These are phyloP conservation scores for Meandrusa payeni DNA, from an alignment of 2,888 invertebrate genomes.

Conservation along the genomic window DNA sequence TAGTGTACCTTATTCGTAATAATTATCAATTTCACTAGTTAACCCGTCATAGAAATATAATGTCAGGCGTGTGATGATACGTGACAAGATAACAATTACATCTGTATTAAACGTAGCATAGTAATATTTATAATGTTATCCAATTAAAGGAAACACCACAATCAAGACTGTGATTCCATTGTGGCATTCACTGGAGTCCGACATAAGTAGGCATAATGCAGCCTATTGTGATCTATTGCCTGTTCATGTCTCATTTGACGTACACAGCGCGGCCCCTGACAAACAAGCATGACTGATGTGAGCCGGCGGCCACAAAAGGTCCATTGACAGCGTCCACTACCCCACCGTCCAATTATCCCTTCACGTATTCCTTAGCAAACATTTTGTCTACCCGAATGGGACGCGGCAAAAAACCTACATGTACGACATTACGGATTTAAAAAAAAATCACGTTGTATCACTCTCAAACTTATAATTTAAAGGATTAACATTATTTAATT, in stretches of 20 bases:
- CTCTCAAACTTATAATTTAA: constrained; percentile 3
- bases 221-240: constrained; percentile 56
- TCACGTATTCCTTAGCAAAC: constrained; percentile 40
- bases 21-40: too few species aligned
- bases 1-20: too few species aligned
- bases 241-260: constrained; percentile 66
- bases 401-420: constrained; percentile 27
- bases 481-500: too few species aligned
- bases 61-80: too few species aligned
- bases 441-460: too few species aligned
- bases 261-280: constrained; percentile 53
- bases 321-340: constrained; percentile 51
- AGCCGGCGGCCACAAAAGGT: constrained; percentile 62
- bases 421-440: too few species aligned
- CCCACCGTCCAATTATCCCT: constrained; percentile 59
- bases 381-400: constrained; percentile 51
- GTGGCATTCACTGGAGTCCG: constrained; percentile 50
- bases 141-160: constrained; percentile 18
- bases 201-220: constrained; percentile 62
- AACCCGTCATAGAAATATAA: too few species aligned
- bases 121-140: constrained; percentile 18
- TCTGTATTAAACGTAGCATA: constrained; percentile 2
- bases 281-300: constrained; percentile 66
- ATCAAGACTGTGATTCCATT: constrained; percentile 45
- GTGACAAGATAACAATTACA: constrained; percentile 4